Conservation (phyloP, 2,888 invertebrate species). For the Agrotis exclamationis region DNA sequence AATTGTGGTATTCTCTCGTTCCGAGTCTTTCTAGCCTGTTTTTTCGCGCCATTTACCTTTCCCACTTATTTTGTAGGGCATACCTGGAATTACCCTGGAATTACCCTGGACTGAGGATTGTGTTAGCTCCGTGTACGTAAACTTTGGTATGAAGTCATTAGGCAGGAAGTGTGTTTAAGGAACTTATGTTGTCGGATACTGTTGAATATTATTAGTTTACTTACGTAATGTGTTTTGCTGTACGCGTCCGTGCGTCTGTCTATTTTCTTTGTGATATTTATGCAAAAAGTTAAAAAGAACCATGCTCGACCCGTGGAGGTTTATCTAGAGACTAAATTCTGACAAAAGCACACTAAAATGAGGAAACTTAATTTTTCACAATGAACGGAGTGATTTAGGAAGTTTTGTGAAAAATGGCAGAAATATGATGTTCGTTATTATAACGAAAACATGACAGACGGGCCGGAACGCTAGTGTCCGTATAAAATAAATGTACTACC, state of each 20-base stretch:
- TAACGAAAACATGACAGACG: no score
- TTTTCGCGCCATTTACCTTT: slow-evolving; percentile 62
- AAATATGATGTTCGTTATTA: no score
- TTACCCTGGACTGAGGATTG: slow-evolving; percentile 39
- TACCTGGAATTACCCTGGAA: slow-evolving; percentile 33
- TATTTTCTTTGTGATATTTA: no score
- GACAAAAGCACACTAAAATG: no score
- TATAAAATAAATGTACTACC: background rate
- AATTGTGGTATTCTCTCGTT: slow-evolving; percentile 64
- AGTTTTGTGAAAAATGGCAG: no score
- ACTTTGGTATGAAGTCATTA: slow-evolving; percentile 51
- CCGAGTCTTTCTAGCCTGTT: slow-evolving; percentile 45
- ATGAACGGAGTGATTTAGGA: no score
- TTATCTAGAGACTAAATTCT: no score
- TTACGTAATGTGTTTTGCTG: background rate
- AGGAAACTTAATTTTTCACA: no score
- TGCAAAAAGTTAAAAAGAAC: no score
- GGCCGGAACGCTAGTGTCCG: background rate
- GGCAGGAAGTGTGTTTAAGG: slow-evolving; percentile 12
- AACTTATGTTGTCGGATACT: slow-evolving; percentile 21
- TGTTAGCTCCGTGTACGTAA: slow-evolving; percentile 40
- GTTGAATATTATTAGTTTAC: slow-evolving; percentile 26
- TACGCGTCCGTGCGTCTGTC: background rate
- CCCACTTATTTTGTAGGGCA: slow-evolving; percentile 51
- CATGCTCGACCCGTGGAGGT: no score